Evolutionary conservation across 2,113 vertebrate genomes (phyloP), one percentile per base, ranked within the genome.

Genomic region (Bettongia penicillata): DNA sequence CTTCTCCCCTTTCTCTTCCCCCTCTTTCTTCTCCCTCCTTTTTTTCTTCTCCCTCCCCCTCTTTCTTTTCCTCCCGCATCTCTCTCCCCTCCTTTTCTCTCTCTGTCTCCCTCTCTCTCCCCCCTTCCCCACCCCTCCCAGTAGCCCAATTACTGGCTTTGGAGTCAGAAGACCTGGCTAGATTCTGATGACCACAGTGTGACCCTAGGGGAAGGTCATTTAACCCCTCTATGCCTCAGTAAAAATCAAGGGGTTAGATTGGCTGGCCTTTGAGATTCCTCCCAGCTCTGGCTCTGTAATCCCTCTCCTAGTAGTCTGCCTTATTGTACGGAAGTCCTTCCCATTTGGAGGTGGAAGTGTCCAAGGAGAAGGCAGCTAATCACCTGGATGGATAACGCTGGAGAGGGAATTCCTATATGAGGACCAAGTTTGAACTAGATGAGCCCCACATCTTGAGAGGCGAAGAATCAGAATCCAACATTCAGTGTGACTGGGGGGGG

Each of bases 191-290:
- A 24, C 47, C 90, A 49, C 77, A 91, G 53, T 84, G 25, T 51
- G 84, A 84, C 23, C 93, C 93, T 90, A 49, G 57, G 28, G 89
- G 43, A 55, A 91, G 90, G 68, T 50, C 90, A 55, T n/a, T 90
- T 48, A 91, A 43, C 53, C 48, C 53, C 51, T 49, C 49, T 5
- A 53, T 11, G 50, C 24, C 94, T 97, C 95, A 8, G 28, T 43
- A 22, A 22, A 84, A 22, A 84, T 1, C 16, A n/a, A 22, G 68
- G 68, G 16, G 28, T 37, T 31, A 37, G 28, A 31, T 31, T 68
- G 14, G 28, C 10, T 12, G 57, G 68, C 37, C 37, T 43, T 7
- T 43, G 68, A 43, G 68, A 84, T n/a, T 8, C 37, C 68, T 84
- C 43, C 37, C 37, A 22, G 31, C 31, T 68, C 28, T 37, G 31